A percentile compares a stretch with the other conserved stretches of the same genome.
phyloP scores from a whole-genome alignment of 2,797 vertebrate species.

The Silurus lanzhouensis region DNA sequence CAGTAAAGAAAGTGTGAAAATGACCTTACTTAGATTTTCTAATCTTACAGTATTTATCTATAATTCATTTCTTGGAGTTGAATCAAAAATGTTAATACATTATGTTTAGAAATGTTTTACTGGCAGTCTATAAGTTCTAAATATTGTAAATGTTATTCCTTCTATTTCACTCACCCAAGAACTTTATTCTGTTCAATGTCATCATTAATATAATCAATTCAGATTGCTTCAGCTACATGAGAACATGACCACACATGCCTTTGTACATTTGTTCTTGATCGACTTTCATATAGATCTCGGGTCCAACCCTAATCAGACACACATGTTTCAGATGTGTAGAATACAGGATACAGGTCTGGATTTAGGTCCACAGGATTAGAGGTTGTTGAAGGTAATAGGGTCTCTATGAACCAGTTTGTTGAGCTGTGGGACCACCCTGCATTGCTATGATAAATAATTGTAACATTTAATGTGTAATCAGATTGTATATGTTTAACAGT shows the following conservation, averaged over 20 bases:
- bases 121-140: not conserved
- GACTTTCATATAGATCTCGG: constrained; percentile 13
- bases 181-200: constrained; percentile 24
- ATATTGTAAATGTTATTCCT: not conserved
- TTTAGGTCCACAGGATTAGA: constrained; percentile 7
- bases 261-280: constrained; percentile 19
- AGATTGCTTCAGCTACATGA: constrained; percentile 20
- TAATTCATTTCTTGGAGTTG: not conserved
- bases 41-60: not conserved
- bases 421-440: constrained; percentile 22
- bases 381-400: constrained; percentile 2
- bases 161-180: not conserved
- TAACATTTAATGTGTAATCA: constrained; percentile 3
- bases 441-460: not conserved
- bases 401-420: not conserved
- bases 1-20: not conserved
- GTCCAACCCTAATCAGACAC: constrained; percentile 17
- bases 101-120: not conserved
- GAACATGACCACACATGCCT: constrained; percentile 10
- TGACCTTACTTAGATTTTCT: not conserved
- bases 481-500: constrained; percentile 13
- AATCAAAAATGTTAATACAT: not conserved
- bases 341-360: constrained; percentile 14
- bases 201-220: constrained; percentile 13
- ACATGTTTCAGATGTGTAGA: constrained; percentile 10